Evolutionary conservation across 1,140 invertebrate species (phyloP).

Genomic region (Heliconius melpomene): DNA sequence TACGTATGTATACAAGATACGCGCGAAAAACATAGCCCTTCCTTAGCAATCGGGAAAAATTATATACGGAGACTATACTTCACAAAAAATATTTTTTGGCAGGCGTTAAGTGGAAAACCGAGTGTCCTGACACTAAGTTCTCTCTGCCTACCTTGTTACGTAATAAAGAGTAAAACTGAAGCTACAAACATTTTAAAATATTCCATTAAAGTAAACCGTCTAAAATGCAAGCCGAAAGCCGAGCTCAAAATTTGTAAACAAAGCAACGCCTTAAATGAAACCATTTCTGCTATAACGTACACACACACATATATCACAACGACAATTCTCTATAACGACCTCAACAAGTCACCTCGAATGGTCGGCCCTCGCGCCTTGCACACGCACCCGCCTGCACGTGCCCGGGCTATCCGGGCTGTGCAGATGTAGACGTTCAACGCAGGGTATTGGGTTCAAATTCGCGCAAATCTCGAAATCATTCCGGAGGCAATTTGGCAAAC

Average conservation of each 20-base stretch:
- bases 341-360: conserved; percentile 27
- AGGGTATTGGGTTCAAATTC: not conserved
- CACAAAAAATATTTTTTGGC: too few relatives aligned
- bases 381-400: conserved; percentile 18
- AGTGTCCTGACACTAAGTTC: too few relatives aligned
- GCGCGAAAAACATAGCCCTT: too few relatives aligned
- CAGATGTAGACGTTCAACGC: not conserved
- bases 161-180: too few relatives aligned
- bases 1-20: too few relatives aligned
- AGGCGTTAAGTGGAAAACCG: too few relatives aligned
- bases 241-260: not conserved
- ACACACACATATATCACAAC: conserved; percentile 14
- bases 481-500: conserved; percentile 48
- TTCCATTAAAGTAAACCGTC: not conserved
- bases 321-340: conserved; percentile 25
- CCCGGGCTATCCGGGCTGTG: too few relatives aligned
- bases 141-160: too few relatives aligned
- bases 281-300: conserved; percentile 4
- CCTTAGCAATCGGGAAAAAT: not conserved
- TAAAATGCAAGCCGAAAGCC: not conserved
- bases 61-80: not conserved
- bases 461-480: conserved; percentile 18
- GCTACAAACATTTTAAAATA: not conserved
- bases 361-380: conserved; percentile 28
- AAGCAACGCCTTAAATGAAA: conserved; percentile 8